Evolutionary conservation across 1,140 invertebrate genomes (phyloP).

Genomic region (Epicauta chinensis): DNA sequence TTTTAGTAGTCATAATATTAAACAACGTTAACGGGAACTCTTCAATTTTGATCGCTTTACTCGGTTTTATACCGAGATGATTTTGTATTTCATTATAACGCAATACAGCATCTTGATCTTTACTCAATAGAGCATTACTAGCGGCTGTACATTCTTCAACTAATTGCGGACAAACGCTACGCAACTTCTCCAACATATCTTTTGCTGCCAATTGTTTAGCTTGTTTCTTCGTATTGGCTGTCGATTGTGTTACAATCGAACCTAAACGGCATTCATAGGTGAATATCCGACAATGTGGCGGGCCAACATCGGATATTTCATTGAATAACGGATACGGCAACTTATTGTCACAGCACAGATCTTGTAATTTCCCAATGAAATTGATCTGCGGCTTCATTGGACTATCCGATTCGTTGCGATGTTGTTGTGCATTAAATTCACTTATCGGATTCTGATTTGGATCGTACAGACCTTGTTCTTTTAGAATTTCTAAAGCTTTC

Average conservation of each 20-base stretch:
- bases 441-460: constrained; percentile 17
- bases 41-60: constrained; percentile 23
- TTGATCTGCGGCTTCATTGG: constrained; percentile 57
- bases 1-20: constrained; percentile 23
- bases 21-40: constrained; percentile 20
- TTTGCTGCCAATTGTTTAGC: constrained; percentile 51
- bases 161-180: constrained; percentile 21
- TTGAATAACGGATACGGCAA: constrained; percentile 58
- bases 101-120: constrained; percentile 11
- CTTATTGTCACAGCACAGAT: constrained; percentile 57
- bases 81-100: constrained; percentile 17
- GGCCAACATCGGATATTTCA: constrained; percentile 59
- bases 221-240: constrained; percentile 50
- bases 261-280: constrained; percentile 60
- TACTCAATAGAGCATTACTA: constrained; percentile 5
- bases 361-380: constrained; percentile 37
- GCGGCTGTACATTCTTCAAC: constrained; percentile 5
- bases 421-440: constrained; percentile 19
- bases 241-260: constrained; percentile 50
- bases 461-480: constrained; percentile 26
- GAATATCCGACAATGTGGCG: constrained; percentile 62
- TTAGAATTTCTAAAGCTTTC: constrained; percentile 26
- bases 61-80: constrained; percentile 18
- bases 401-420: constrained; percentile 46
- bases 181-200: constrained; percentile 45